Evolutionary conservation across 2,113 vertebrate species (phyloP).

Genomic region (Calidris pygmaea): DNA sequence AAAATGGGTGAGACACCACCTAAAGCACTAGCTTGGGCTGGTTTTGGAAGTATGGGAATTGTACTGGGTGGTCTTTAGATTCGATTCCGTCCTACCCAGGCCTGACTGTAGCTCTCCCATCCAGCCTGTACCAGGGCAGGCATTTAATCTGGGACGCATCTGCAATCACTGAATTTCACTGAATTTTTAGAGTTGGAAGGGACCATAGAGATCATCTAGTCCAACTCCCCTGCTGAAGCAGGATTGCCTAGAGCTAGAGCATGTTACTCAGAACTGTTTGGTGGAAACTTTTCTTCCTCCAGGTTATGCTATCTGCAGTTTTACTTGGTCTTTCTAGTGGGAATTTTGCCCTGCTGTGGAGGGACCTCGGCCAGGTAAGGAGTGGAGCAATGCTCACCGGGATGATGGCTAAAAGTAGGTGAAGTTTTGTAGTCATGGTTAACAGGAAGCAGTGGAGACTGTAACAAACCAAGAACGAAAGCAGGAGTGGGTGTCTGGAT

Average conservation of each 20-base stretch:
- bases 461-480: conserved; percentile 50
- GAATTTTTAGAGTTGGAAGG: no score
- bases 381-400: neutral
- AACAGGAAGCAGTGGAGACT: conserved; percentile 67
- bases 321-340: neutral
- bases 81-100: fast-evolving
- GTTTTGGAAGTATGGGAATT: neutral
- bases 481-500: conserved; percentile 66
- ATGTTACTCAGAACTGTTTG: neutral
- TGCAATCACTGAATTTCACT: no score
- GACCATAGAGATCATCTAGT: no score
- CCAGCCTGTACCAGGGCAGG: neutral
- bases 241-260: no score
- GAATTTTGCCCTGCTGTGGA: neutral
- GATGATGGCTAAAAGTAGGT: neutral
- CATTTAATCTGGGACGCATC: neutral
- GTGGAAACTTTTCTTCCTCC: neutral
- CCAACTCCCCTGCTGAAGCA: no score
- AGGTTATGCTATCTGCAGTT: neutral
- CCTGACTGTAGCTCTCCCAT: neutral
- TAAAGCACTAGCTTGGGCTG: neutral
- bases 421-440: neutral
- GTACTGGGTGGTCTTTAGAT: neutral
- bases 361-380: neutral
- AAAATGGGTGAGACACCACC: neutral